phyloP scores from a whole-genome alignment of 2,113 vertebrate genomes.

The Ammodytes marinus region DNA sequence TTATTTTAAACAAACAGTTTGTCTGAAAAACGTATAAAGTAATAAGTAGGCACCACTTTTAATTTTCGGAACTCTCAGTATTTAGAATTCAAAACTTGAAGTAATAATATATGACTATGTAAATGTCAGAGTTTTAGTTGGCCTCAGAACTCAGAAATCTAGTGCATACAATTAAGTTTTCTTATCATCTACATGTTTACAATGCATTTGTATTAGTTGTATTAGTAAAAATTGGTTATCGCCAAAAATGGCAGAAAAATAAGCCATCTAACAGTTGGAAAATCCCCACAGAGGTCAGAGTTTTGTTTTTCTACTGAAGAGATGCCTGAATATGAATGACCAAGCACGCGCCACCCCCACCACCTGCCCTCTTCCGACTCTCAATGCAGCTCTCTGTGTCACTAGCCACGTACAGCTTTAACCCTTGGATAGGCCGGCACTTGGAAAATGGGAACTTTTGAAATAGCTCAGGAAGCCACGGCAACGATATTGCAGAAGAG shows the following conservation, averaged over 20 bases:
- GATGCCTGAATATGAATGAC: slow-evolving; percentile 5
- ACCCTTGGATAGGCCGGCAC: slow-evolving; percentile 1
- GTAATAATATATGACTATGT: no score
- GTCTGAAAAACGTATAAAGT: no score
- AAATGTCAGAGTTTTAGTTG: no score
- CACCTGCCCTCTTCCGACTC: slow-evolving; percentile 23
- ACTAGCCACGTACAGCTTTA: slow-evolving; percentile 25
- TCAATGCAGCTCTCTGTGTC: slow-evolving; percentile 57
- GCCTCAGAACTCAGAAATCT: no score
- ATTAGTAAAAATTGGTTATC: background rate
- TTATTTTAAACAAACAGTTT: no score
- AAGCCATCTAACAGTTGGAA: slow-evolving; percentile 38
- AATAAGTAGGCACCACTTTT: no score
- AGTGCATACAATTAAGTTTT: no score
- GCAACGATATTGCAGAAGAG: slow-evolving; percentile 7
- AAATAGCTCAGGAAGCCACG: slow-evolving; percentile 51
- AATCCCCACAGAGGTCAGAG: slow-evolving; percentile 47
- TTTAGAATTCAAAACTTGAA: no score
- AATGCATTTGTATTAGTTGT: no score
- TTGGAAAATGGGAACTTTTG: slow-evolving; percentile 40
- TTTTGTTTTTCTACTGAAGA: slow-evolving; percentile 22
- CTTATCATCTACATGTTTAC: no score
- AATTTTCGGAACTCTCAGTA: no score
- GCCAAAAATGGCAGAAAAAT: slow-evolving; percentile 25
- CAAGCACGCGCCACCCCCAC: background rate